Percentiles rank a stretch among this genome's conserved stretches.
Conservation (phyloP, 2,797 vertebrate genomes). For the Mus caroli region DNA sequence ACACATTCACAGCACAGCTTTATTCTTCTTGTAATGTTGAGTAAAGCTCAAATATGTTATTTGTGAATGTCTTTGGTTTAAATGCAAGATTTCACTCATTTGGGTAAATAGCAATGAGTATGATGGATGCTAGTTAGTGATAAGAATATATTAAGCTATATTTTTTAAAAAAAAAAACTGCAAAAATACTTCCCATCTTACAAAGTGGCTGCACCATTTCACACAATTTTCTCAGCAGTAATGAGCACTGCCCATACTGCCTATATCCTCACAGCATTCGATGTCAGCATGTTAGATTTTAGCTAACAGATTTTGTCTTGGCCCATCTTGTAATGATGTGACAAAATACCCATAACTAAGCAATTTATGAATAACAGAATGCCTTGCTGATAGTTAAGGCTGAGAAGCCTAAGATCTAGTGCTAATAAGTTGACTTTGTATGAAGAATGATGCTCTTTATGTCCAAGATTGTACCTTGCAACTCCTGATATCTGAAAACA, state of each 20-base stretch:
- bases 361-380: background rate
- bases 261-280: background rate
- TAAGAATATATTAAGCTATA: background rate
- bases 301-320: background rate
- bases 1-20: background rate
- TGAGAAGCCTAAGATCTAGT: background rate
- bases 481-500: background rate
- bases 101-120: background rate
- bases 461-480: background rate
- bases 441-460: background rate
- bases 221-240: background rate
- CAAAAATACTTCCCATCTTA: background rate
- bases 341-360: background rate
- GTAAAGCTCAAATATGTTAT: background rate
- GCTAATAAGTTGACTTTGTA: background rate
- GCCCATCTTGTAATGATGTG: background rate
- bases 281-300: background rate
- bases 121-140: background rate
- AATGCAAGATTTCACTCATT: conserved; percentile 13
- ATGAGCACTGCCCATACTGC: rapidly evolving
- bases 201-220: background rate
- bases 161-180: background rate
- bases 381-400: background rate
- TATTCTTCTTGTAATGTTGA: background rate
- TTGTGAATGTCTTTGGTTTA: background rate